phyloP scores from a whole-genome alignment of 2,113 vertebrate species.

The Lonchura striata region DNA sequence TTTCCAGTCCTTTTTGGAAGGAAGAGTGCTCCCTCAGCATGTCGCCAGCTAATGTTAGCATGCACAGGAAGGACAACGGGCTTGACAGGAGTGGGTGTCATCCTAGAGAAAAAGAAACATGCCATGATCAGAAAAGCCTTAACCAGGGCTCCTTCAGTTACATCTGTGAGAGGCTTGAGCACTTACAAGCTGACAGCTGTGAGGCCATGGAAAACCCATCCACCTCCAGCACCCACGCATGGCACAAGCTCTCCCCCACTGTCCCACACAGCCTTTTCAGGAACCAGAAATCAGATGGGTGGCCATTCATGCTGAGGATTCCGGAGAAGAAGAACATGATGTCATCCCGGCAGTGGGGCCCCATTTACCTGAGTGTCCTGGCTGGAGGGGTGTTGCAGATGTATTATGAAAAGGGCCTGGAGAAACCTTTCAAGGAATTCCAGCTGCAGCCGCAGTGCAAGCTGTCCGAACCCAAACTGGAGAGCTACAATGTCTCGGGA shows the following conservation, averaged over 20 bases:
- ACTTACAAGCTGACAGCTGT: constrained; percentile 70
- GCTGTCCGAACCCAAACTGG: constrained; percentile 88
- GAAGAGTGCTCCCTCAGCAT: constrained; percentile 64
- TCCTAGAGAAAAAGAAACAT: constrained; percentile 67
- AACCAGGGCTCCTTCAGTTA: constrained; percentile 86
- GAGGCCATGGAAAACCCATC: background rate
- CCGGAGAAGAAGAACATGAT: constrained; percentile 98
- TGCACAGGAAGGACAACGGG: constrained; percentile 29
- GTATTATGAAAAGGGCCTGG: constrained; percentile 93
- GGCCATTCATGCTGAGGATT: constrained; percentile 95
- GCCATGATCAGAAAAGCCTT: constrained; percentile 81
- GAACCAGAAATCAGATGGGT: constrained; percentile 82
- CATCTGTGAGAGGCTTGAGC: constrained; percentile 87
- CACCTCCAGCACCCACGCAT: background rate
- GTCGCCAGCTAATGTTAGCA: constrained; percentile 72
- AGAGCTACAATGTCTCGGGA: constrained; percentile 85
- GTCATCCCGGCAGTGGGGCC: constrained; percentile 97
- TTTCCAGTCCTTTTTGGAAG: constrained; percentile 90
- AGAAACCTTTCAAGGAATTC: constrained; percentile 93
- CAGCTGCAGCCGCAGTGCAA: constrained; percentile 86
- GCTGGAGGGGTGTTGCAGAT: constrained; percentile 90
- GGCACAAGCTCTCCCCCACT: constrained; percentile 59
- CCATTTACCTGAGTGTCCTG: constrained; percentile 87
- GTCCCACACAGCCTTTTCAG: constrained; percentile 82
- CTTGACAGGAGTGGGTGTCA: background rate